Evolutionary conservation across 2,888 invertebrate species (phyloP).

Genomic region (Sipha maydis): DNA sequence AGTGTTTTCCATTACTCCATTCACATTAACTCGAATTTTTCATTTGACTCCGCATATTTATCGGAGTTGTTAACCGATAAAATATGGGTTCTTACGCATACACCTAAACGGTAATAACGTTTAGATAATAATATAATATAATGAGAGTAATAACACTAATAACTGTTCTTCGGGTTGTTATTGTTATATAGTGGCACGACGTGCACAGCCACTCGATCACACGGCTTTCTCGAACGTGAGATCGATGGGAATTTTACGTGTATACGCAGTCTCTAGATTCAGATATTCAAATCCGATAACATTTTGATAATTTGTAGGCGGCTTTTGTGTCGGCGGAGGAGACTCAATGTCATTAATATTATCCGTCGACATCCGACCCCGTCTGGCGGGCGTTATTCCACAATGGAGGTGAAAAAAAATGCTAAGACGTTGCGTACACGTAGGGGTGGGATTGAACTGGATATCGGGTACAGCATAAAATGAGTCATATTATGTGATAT

Average conservation of each 20-base stretch:
- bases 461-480: background rate
- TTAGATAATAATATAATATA: background rate
- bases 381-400: slow-evolving; percentile 12
- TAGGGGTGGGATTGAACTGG: background rate
- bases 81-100: too few relatives aligned
- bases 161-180: background rate
- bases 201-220: background rate
- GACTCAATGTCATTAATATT: slow-evolving; percentile 25
- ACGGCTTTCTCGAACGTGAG: slow-evolving; percentile 1
- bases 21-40: background rate
- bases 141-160: background rate
- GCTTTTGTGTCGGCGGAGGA: slow-evolving; percentile 19
- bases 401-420: background rate
- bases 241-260: background rate
- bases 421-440: background rate
- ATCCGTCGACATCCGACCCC: slow-evolving; percentile 14
- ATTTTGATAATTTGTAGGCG: slow-evolving; percentile 52
- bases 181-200: background rate
- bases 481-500: background rate
- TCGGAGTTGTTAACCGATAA: background rate
- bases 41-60: background rate
- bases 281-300: slow-evolving; percentile 44
- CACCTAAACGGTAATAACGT: background rate
- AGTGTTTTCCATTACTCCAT: too few relatives aligned
- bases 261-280: background rate